A percentile compares a stretch with the other conserved stretches of the same genome.
phyloP scores from a whole-genome alignment of 1,140 invertebrate genomes.

The Armadillidium nasatum region DNA sequence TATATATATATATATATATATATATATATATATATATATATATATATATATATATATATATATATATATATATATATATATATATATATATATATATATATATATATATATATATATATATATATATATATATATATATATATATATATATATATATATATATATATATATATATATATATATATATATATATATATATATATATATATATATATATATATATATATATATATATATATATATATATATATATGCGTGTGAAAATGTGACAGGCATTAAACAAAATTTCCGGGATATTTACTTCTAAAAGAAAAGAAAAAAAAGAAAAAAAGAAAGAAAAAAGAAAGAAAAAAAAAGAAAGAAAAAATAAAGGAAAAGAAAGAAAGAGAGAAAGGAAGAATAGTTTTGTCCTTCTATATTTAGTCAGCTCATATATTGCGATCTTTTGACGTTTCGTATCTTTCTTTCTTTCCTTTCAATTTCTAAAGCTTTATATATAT shows the following conservation, averaged over 20 bases:
- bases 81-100: neutral
- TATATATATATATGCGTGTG: constrained; percentile 2
- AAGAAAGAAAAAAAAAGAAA: no score
- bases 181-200: constrained; percentile 13
- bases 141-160: constrained; percentile 19
- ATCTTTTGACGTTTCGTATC: no score
- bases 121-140: constrained; percentile 7
- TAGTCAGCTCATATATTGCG: no score
- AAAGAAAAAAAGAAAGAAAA: no score
- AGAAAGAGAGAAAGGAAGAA: no score
- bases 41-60: constrained; percentile 18
- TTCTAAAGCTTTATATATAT: neutral
- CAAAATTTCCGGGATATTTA: no score
- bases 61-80: neutral
- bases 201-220: constrained; percentile 17
- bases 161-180: constrained; percentile 16
- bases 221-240: constrained; percentile 20
- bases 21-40: constrained; percentile 22
- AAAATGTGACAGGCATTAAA: no score
- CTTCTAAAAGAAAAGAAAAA: no score
- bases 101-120: constrained; percentile 1
- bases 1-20: constrained; percentile 18
- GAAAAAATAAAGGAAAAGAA: no score
- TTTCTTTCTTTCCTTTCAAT: no score
- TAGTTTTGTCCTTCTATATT: no score